A percentile compares a stretch with the other conserved stretches of the same genome.
phyloP scores from a whole-genome alignment of 1,140 invertebrate species.

The Dinothrombium tinctorium region DNA sequence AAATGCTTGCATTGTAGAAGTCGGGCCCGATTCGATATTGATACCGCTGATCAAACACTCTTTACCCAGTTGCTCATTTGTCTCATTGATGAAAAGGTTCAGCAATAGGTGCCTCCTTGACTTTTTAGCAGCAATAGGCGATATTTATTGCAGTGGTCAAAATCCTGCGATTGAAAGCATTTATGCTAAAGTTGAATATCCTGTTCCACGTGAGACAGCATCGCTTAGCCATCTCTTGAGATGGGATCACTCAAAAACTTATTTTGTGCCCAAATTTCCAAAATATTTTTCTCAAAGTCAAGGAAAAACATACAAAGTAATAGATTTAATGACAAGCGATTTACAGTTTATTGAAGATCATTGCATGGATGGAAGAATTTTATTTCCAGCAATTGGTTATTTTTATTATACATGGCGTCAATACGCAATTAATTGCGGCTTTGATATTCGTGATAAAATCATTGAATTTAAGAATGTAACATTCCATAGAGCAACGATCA shows the following conservation, averaged over 20 bases:
- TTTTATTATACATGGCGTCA: slow-evolving; percentile 18
- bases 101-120: too few species aligned
- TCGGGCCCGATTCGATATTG: too few species aligned
- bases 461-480: slow-evolving; percentile 27
- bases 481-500: slow-evolving; percentile 28
- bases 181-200: slow-evolving; percentile 21
- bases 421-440: slow-evolving; percentile 24
- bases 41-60: too few species aligned
- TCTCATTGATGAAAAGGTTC: too few species aligned
- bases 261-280: slow-evolving; percentile 13
- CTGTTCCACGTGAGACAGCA: slow-evolving; percentile 27
- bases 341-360: slow-evolving; percentile 22
- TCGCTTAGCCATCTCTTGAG: slow-evolving; percentile 24
- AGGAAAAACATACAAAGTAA: slow-evolving; percentile 9
- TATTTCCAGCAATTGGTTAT: slow-evolving; percentile 32
- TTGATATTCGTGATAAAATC: slow-evolving; percentile 16
- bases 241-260: slow-evolving; percentile 26
- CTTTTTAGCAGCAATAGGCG: slow-evolving; percentile 18
- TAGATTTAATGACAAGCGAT: slow-evolving; percentile 16
- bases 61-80: too few species aligned
- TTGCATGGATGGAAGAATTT: slow-evolving; percentile 28
- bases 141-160: slow-evolving; percentile 25
- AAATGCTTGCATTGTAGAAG: too few species aligned
- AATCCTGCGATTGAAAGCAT: slow-evolving; percentile 22
- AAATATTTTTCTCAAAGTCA: slow-evolving; percentile 9